Evolutionary conservation across 2,113 vertebrate species (phyloP).

Genomic region (Gavialis gangeticus): DNA sequence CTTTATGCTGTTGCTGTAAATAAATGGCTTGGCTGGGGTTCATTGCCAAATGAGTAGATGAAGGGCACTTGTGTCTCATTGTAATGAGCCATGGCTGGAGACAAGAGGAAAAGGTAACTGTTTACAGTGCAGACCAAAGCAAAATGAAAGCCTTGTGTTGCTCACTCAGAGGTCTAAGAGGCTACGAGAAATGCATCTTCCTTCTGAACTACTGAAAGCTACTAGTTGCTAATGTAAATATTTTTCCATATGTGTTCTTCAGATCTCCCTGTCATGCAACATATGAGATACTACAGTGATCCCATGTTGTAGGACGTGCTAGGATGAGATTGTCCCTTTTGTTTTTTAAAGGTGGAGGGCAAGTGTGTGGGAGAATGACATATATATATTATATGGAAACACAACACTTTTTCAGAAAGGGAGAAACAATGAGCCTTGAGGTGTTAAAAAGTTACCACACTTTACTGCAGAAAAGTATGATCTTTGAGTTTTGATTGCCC

Average conservation of each 20-base stretch:
- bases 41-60: constrained; percentile 25
- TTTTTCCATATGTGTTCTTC: neutral
- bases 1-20: constrained; percentile 36
- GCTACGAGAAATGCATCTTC: neutral
- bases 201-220: neutral
- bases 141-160: fast-evolving
- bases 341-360: neutral
- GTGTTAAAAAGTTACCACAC: neutral
- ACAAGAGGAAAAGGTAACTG: neutral
- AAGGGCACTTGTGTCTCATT: constrained; percentile 19
- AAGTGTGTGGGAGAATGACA: neutral
- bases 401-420: neutral
- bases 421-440: neutral
- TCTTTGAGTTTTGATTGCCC: neutral
- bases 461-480: neutral
- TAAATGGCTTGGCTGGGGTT: neutral
- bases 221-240: neutral
- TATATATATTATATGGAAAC: neutral
- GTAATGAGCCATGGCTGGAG: neutral
- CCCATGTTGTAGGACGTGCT: fast-evolving
- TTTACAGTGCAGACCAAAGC: fast-evolving
- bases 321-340: fast-evolving
- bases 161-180: neutral
- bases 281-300: neutral
- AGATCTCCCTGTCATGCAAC: neutral